A percentile compares a stretch with the other conserved stretches of the same genome.
Evolutionary conservation across 2,888 invertebrate genomes (phyloP).

Genomic region (Campoletis raptor): DNA sequence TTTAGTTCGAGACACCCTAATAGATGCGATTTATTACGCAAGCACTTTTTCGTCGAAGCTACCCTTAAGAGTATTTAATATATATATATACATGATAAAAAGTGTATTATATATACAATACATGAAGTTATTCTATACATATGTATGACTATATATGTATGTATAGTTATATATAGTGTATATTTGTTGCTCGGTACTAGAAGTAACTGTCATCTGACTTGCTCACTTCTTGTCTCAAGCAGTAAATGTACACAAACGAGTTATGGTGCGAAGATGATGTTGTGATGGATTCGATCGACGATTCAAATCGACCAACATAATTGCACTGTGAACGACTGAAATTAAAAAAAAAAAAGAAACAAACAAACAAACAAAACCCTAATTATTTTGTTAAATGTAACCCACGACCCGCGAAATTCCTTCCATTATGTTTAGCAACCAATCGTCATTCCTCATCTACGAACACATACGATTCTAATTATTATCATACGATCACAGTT

Average conservation of each 20-base stretch:
- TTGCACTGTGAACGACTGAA: conserved; percentile 75
- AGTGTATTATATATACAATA: conserved; percentile 66
- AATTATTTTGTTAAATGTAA: conserved; percentile 72
- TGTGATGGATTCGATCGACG: conserved; percentile 51
- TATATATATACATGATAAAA: conserved; percentile 67
- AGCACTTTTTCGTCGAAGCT: conserved; percentile 72
- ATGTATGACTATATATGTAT: conserved; percentile 65
- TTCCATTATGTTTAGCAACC: conserved; percentile 70
- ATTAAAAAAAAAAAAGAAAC: conserved; percentile 40
- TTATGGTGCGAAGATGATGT: conserved; percentile 67
- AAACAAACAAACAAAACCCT: conserved; percentile 41
- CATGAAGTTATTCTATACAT: conserved; percentile 68
- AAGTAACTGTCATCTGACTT: background rate
- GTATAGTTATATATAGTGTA: conserved; percentile 52
- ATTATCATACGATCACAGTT: conserved; percentile 79
- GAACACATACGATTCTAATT: conserved; percentile 71
- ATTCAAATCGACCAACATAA: conserved; percentile 60
- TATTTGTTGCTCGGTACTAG: background rate
- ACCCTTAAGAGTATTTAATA: conserved; percentile 72
- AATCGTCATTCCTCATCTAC: conserved; percentile 71
- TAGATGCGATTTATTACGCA: conserved; percentile 68
- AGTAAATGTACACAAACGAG: conserved; percentile 61
- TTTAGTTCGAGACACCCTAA: conserved; percentile 61
- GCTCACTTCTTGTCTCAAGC: background rate
- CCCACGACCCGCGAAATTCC: conserved; percentile 48